Evolutionary conservation across 92 coral and sea anemone genomes (phyloP).

Genomic region (Umimayanthus chanpuru): DNA sequence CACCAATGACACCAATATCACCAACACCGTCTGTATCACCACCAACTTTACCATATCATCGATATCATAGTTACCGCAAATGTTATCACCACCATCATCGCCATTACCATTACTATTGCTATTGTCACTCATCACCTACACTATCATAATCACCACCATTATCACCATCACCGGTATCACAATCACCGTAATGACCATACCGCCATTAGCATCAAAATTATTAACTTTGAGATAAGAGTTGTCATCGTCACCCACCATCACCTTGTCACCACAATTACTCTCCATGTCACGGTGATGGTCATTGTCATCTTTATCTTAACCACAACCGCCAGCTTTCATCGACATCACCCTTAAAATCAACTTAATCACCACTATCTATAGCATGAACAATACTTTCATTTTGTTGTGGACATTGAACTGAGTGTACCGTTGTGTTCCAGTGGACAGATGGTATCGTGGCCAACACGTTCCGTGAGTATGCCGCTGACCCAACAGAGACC

Average conservation of each 20-base stretch:
- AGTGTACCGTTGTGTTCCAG: conserved; percentile 40
- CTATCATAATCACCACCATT: too few relatives aligned
- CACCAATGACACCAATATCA: too few relatives aligned
- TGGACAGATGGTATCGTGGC: conserved; percentile 99
- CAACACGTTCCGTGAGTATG: conserved; percentile 99
- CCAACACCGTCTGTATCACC: too few relatives aligned
- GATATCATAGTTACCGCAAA: background rate
- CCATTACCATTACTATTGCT: background rate
- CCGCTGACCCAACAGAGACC: conserved; percentile 94
- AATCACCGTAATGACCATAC: too few relatives aligned
- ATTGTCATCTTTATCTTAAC: background rate
- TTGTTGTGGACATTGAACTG: background rate
- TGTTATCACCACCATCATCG: background rate
- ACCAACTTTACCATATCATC: background rate
- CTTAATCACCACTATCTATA: background rate
- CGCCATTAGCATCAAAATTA: too few relatives aligned
- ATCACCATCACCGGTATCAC: too few relatives aligned
- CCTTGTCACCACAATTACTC: background rate
- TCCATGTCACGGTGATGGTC: too few relatives aligned
- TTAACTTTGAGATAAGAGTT: too few relatives aligned
- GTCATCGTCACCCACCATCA: background rate
- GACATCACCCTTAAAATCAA: background rate
- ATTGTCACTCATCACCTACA: background rate
- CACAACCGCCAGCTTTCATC: background rate
- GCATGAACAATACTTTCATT: background rate